A percentile compares a stretch with the other conserved stretches of the same genome.
phyloP scores from a whole-genome alignment of 2,113 vertebrate species.

The Megaceryle maxima region DNA sequence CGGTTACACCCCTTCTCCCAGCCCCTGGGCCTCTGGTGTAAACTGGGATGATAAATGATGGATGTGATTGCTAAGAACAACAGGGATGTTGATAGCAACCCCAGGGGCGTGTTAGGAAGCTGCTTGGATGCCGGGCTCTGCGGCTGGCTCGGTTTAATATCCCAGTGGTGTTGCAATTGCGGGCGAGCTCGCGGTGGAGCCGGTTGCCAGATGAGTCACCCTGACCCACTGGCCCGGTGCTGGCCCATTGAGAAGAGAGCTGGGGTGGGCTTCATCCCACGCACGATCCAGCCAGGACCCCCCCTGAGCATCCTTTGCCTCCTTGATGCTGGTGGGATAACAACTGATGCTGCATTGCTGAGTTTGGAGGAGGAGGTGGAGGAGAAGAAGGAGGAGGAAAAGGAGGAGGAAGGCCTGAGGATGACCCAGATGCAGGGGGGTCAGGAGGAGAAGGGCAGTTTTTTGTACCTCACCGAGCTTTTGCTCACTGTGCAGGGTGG shows the following conservation, averaged over 20 bases:
- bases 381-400: neutral
- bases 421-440: neutral
- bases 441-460: neutral
- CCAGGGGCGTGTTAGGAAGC: conserved; percentile 33
- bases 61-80: neutral
- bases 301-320: neutral
- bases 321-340: neutral
- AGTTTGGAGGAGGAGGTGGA: neutral
- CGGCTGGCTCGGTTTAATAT: neutral
- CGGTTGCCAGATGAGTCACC: conserved; percentile 4
- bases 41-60: neutral
- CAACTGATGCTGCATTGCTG: rapidly evolving
- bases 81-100: conserved; percentile 46
- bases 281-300: neutral
- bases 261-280: neutral
- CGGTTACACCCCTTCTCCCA: neutral
- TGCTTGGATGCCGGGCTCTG: neutral
- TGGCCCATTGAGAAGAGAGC: neutral
- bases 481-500: neutral
- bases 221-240: neutral
- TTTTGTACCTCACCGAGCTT: neutral
- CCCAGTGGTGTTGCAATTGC: neutral
- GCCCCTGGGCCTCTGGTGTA: neutral
- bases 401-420: neutral
- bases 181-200: neutral